Conservation (phyloP, 64 coral and sea anemone species). For the Dendronephthya gigantea region DNA sequence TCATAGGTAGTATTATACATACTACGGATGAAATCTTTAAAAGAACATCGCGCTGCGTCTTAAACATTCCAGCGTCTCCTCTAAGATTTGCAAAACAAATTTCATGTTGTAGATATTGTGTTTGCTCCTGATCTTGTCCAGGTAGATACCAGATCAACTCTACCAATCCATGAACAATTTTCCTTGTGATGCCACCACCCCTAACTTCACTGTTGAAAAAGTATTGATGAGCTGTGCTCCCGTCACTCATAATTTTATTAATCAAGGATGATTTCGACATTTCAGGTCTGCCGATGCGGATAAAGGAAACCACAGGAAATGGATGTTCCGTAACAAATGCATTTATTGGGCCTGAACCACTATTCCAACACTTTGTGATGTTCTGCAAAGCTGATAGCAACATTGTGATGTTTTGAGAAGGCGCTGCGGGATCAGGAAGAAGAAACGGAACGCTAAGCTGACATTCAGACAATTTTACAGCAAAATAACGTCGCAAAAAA, state of each 20-base stretch:
- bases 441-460: neutral
- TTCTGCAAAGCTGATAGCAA: neutral
- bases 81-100: no score
- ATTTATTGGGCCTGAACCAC: neutral
- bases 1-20: no score
- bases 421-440: neutral
- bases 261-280: neutral
- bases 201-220: neutral
- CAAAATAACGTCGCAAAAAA: neutral
- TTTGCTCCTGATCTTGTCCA: no score
- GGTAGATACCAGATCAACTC: neutral
- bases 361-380: neutral
- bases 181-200: neutral
- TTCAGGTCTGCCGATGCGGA: neutral
- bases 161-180: neutral
- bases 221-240: neutral
- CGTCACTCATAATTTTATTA: neutral
- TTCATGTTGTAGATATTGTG: no score
- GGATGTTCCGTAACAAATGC: neutral
- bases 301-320: neutral
- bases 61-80: no score
- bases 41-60: no score
- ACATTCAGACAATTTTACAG: neutral
- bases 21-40: no score
- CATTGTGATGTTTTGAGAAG: neutral